Evolutionary conservation across 2,888 invertebrate species (phyloP), one percentile per base, ranked within the genome.

Genomic region (Nebria brevicollis): DNA sequence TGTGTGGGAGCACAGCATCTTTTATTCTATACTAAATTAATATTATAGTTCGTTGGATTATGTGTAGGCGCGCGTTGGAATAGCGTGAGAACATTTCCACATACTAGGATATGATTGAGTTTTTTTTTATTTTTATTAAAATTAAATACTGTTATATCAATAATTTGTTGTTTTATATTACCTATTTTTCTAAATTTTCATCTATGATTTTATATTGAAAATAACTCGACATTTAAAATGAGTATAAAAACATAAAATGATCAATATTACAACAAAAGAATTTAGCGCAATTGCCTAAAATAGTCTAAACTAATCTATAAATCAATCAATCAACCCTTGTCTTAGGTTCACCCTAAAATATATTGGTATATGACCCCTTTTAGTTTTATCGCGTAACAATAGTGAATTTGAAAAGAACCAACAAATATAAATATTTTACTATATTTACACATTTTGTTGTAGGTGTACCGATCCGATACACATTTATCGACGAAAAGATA

Each of bases 11-110:
- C 6, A 2, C 54, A 34, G 34, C 34, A 34, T 34, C 34, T 54
- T 54, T 8, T 13, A 54, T 54, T 54, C 54, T 13, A 54, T 54
- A 54, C 54, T 54, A 54, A 54, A 54, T 54, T 54, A 54, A 54
- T 54, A 54, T 54, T 54, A 54, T 54, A 54, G 54, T 54, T 54
- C 2, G 70, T 15, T 25, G 11, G 20, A 70, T 5, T 20, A 70
- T 70, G 70, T 13, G 70, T 70, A 34, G 70, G 70, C 70, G 34
- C 7, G 5, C 25, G 6, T 54, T 54, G 70, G 34, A 70, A 70
- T 34, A 70, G 70, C 70, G 70, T 70, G 70, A 70, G 70, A 70
- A 70, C 70, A 70, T 54, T 34, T 34, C 34, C 2, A 34, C 34
- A 34, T 2, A 34, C 34, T 34, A 2, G 34, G 34, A 34, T 34